These are phyloP conservation scores for Natator depressus DNA, from an alignment of 2,113 vertebrate genomes.

Conservation along the genomic window DNA sequence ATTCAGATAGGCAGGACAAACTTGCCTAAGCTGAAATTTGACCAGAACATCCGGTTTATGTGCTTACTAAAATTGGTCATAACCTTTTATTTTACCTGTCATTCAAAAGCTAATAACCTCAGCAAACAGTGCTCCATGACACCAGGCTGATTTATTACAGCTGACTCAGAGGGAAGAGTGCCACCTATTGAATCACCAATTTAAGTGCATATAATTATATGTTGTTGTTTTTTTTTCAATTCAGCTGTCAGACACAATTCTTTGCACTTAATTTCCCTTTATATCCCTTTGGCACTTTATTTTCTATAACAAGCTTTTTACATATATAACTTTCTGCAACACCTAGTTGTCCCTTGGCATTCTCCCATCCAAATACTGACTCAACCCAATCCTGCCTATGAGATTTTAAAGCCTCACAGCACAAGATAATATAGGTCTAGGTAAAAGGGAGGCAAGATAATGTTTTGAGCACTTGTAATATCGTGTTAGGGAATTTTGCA, in stretches of 20 bases:
- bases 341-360: too few relatives aligned
- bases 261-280: background rate
- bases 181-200: background rate
- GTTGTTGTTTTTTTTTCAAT: background rate
- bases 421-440: too few relatives aligned
- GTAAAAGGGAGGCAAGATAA: too few relatives aligned
- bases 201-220: accelerated
- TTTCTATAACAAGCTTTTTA: background rate
- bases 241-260: background rate
- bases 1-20: background rate
- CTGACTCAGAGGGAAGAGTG: background rate
- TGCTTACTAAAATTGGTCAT: accelerated
- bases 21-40: background rate
- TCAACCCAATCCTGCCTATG: too few relatives aligned
- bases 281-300: background rate
- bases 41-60: background rate
- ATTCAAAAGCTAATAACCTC: background rate
- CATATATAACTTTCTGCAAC: background rate
- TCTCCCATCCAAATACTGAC: too few relatives aligned
- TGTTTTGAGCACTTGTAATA: too few relatives aligned
- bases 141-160: background rate
- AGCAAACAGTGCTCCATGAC: too few relatives aligned
- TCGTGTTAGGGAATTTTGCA: too few relatives aligned
- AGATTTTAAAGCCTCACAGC: too few relatives aligned
- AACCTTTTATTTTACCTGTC: background rate